Conservation (phyloP, 1,140 invertebrate species). For the Drosophila busckii region DNA sequence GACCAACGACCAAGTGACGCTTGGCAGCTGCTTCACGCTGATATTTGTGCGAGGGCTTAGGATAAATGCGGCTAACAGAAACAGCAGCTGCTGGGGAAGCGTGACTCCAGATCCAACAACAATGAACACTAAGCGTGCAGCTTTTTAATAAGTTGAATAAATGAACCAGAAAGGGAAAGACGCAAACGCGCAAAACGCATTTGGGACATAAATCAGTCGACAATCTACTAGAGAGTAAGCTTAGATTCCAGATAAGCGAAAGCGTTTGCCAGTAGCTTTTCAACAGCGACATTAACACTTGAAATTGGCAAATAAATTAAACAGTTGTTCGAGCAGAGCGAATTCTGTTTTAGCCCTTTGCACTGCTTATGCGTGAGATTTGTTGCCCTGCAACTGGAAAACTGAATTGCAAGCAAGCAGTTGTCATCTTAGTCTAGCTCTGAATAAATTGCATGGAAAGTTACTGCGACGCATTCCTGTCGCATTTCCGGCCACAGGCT, state of each 20-base stretch:
- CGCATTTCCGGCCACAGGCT: constrained; percentile 22
- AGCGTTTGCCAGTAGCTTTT: constrained; percentile 5
- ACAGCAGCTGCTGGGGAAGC: constrained; percentile 42
- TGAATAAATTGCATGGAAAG: constrained; percentile 3
- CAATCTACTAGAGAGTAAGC: constrained; percentile 5
- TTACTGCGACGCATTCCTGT: constrained; percentile 9
- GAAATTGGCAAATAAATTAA: background rate
- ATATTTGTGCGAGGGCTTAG: background rate
- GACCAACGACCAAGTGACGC: constrained; percentile 26
- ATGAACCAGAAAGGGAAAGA: constrained; percentile 4
- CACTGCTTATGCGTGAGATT: no score
- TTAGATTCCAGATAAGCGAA: constrained; percentile 8
- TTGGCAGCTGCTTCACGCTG: constrained; percentile 25
- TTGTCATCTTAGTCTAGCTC: background rate
- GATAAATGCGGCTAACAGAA: background rate
- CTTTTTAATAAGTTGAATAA: constrained; percentile 38
- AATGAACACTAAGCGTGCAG: background rate
- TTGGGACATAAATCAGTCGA: constrained; percentile 14
- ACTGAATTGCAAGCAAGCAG: constrained; percentile 1
- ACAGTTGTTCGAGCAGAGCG: no score
- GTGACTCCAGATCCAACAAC: constrained; percentile 34
- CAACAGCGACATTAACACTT: constrained; percentile 1
- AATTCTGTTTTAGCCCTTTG: no score
- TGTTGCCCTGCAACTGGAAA: no score
- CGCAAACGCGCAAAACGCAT: background rate